These are phyloP conservation scores for Phortica okadai DNA, from an alignment of 2,888 invertebrate genomes.

Conservation along the genomic window DNA sequence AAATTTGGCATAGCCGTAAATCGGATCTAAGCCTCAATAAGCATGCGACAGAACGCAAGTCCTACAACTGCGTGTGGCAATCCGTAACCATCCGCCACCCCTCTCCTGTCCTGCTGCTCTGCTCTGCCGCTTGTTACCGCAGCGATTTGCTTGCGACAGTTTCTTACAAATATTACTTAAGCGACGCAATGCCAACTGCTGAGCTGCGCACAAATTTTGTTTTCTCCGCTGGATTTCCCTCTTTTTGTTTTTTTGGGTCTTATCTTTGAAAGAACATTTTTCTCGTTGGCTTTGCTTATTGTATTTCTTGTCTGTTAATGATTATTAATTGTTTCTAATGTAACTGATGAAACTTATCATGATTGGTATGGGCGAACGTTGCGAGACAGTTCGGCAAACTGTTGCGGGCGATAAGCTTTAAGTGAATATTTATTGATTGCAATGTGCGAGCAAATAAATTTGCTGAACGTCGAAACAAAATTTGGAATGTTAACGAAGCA, in stretches of 20 bases:
- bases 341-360: slow-evolving; percentile 2
- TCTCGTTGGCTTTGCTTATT: background rate
- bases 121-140: no score
- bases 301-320: slow-evolving; percentile 23
- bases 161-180: background rate
- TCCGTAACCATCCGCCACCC: no score
- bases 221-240: background rate
- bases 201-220: background rate
- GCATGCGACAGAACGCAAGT: slow-evolving; percentile 71
- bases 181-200: background rate
- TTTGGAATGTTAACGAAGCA: background rate
- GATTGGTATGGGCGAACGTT: background rate
- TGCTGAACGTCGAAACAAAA: background rate
- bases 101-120: no score
- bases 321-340: slow-evolving; percentile 42
- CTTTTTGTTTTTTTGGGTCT: background rate
- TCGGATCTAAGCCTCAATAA: slow-evolving; percentile 71
- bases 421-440: slow-evolving; percentile 5
- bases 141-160: background rate
- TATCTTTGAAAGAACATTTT: background rate
- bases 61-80: slow-evolving; percentile 38
- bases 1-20: slow-evolving; percentile 62
- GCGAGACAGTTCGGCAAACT: slow-evolving; percentile 6
- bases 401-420: slow-evolving; percentile 4
- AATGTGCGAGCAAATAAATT: slow-evolving; percentile 8